Evolutionary conservation across 2,797 vertebrate species (phyloP), one percentile per base, ranked within the genome.

Genomic region (Parambassis ranga): DNA sequence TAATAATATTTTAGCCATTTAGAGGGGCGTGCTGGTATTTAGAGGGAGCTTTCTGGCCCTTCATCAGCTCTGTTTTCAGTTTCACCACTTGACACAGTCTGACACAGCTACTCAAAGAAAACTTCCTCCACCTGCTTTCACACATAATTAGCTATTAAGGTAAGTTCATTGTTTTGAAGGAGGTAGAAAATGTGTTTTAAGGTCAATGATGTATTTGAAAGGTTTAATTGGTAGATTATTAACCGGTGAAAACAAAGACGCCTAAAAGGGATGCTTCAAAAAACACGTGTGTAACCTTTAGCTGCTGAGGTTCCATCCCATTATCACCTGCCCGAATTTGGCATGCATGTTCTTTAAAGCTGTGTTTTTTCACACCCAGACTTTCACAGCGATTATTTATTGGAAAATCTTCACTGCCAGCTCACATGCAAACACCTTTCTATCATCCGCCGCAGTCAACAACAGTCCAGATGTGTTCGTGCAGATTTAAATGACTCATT

Each of bases 251-350:
- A 31, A 23, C 10, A 22, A 49, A 32, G 18, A n/a, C n/a, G n/a
- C n/a, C n/a, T n/a, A n/a, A n/a, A n/a, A n/a, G n/a, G n/a, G n/a
- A n/a, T n/a, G n/a, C n/a, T n/a, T n/a, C 38, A 38, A 28, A 26
- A 30, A 51, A 47, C 38, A 14, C 49, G n/a, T 52, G 31, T 14
- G 7, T 79, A 76, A 50, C 71, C 75, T 81, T 77, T 69, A 13
- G 26, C 58, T 71, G 61, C 44, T 26, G 55, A 64, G 61, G 71
- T 55, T 65, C 33, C 43, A 51, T 79, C 44, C 71, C 51, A 85
- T 85, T 85, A 89, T 82, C 82, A 85, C 77, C 77, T 80, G 22
- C 51, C 44, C 55, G 57, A 63, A 63, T 61, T 82, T 77, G 63
- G 55, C 51, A 19, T 50, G 65, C 39, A 32, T 37, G 32, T 6